A percentile compares a stretch with the other conserved stretches of the same genome.
These are phyloP conservation scores for Triplophysa bombifrons DNA, from an alignment of 2,797 vertebrate genomes.

Conservation along the genomic window DNA sequence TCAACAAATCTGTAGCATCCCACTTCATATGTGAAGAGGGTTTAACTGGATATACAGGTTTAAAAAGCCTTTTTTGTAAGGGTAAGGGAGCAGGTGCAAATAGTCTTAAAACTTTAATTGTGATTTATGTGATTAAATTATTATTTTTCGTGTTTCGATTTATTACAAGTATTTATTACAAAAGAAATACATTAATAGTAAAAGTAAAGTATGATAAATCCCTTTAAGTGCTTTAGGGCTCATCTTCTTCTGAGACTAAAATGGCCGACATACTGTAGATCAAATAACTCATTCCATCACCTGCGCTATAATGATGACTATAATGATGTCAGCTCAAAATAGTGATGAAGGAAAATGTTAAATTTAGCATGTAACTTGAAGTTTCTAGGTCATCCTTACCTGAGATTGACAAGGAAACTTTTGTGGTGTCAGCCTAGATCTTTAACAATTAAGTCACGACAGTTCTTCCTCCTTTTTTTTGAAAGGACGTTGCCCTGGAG, in stretches of 20 bases:
- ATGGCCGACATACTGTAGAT: neutral
- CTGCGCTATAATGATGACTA: conserved; percentile 36
- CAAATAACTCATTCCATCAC: conserved; percentile 8
- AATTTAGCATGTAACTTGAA: conserved; percentile 32
- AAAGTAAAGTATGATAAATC: no score
- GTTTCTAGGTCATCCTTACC: conserved; percentile 45
- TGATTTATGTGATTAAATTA: no score
- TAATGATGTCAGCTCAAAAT: conserved; percentile 50
- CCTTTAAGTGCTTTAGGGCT: neutral
- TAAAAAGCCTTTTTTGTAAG: no score
- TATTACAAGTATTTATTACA: no score
- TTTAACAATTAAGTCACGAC: conserved; percentile 38
- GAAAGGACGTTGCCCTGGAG: conserved; percentile 41
- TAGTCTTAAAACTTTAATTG: no score
- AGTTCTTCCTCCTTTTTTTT: conserved; percentile 1
- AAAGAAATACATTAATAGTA: no score
- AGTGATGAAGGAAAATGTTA: conserved; percentile 38
- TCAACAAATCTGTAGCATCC: no score
- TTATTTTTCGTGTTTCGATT: no score
- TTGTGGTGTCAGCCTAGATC: conserved; percentile 51
- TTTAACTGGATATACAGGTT: no score
- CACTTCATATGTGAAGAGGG: no score
- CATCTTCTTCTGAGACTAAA: neutral
- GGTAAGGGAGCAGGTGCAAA: no score
- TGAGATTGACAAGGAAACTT: conserved; percentile 45